These are phyloP conservation scores for Rhimphoctona megacephalus DNA, from an alignment of 2,888 invertebrate species.

Conservation along the genomic window DNA sequence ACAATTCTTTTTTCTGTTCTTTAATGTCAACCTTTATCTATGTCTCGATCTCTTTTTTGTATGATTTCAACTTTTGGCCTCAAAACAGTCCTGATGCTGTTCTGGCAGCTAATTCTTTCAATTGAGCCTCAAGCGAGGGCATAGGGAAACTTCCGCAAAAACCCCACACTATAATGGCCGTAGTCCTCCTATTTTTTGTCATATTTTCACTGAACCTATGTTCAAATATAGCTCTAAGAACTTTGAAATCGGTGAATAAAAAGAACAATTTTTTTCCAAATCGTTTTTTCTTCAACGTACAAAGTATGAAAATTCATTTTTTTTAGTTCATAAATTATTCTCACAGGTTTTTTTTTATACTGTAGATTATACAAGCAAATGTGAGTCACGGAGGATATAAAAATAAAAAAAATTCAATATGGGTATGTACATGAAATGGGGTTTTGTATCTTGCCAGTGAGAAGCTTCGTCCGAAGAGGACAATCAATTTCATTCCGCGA, in stretches of 20 bases:
- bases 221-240: no score
- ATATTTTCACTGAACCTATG: background rate
- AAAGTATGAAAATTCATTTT: background rate
- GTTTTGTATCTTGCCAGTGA: constrained; percentile 18
- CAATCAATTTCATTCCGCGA: constrained; percentile 49
- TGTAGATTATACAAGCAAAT: no score
- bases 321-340: no score
- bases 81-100: no score
- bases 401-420: background rate
- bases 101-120: no score
- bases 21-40: no score
- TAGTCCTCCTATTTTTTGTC: background rate
- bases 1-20: no score
- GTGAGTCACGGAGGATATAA: background rate
- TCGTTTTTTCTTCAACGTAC: background rate
- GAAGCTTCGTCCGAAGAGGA: constrained; percentile 19
- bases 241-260: no score
- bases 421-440: background rate
- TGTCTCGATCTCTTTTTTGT: background rate
- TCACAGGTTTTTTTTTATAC: no score
- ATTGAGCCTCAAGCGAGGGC: background rate
- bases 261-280: background rate
- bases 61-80: background rate
- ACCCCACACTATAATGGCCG: background rate
- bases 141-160: background rate